phyloP scores from a whole-genome alignment of 1,140 invertebrate species.

The Nephila pilipes region DNA sequence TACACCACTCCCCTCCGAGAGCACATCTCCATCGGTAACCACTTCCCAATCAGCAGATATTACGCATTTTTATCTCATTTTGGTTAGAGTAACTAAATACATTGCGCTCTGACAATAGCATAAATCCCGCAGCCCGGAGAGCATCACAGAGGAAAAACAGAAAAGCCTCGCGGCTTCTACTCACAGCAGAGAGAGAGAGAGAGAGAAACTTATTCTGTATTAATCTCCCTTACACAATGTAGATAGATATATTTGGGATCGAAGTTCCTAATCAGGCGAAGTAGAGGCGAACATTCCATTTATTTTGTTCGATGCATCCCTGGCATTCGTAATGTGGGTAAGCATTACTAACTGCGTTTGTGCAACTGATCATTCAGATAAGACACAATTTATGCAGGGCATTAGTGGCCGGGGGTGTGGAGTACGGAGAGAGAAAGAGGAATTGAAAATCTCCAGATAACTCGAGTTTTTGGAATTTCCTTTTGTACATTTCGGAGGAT shows the following conservation, averaged over 20 bases:
- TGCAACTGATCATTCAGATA: conserved; percentile 69
- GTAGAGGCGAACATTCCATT: conserved; percentile 73
- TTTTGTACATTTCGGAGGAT: neutral
- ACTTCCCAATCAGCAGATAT: conserved; percentile 15
- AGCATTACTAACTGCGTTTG: conserved; percentile 59
- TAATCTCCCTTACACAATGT: conserved; percentile 74
- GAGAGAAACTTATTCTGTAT: conserved; percentile 58
- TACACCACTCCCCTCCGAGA: too few species aligned
- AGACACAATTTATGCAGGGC: conserved; percentile 73
- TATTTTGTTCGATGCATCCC: conserved; percentile 75
- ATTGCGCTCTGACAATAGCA: neutral
- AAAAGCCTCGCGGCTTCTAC: neutral
- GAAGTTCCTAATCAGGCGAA: conserved; percentile 73
- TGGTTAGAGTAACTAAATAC: conserved; percentile 11
- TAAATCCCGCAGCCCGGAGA: neutral
- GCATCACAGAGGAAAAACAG: neutral
- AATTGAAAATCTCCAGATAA: conserved; percentile 37
- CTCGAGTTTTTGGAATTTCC: neutral
- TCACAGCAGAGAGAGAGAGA: neutral
- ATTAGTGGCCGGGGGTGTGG: conserved; percentile 25
- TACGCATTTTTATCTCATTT: conserved; percentile 10
- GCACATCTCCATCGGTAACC: neutral
- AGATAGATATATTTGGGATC: conserved; percentile 62
- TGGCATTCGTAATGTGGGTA: conserved; percentile 69
- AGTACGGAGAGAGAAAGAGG: neutral